Conservation (phyloP, 2,113 vertebrate species). For the Ptychochromis oligacanthus region DNA sequence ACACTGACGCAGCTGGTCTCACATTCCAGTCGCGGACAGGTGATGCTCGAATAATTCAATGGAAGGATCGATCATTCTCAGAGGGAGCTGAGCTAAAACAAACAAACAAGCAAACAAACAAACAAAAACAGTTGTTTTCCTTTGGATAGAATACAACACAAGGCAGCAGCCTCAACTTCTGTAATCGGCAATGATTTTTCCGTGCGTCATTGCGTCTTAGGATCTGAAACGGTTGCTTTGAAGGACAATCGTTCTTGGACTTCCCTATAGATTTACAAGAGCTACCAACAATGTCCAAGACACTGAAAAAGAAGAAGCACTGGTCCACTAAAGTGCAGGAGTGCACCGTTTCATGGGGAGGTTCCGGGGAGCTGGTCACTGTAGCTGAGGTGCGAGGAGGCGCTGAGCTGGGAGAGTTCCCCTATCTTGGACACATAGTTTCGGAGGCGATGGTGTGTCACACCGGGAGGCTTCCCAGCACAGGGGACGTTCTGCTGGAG, state of each 20-base stretch:
- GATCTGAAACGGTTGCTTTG: constrained; percentile 10
- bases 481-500: constrained; percentile 93
- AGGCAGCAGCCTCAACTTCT: constrained; percentile 38
- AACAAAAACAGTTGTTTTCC: background rate
- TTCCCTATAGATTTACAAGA: constrained; percentile 27
- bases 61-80: constrained; percentile 2
- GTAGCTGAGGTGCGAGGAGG: constrained; percentile 87
- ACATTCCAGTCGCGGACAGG: constrained; percentile 47
- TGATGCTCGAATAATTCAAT: constrained; percentile 50
- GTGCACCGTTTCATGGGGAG: constrained; percentile 87
- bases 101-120: background rate
- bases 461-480: constrained; percentile 83
- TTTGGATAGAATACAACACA: constrained; percentile 48
- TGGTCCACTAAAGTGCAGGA: constrained; percentile 95
- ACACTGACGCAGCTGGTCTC: constrained; percentile 69
- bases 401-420: constrained; percentile 93
- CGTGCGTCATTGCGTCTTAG: constrained; percentile 60
- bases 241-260: constrained; percentile 50
- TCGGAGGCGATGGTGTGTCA: constrained; percentile 84
- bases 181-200: constrained; percentile 34
- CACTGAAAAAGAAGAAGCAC: constrained; percentile 94
- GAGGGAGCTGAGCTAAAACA: background rate
- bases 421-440: constrained; percentile 85
- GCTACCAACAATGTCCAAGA: constrained; percentile 88
- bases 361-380: constrained; percentile 77